Evolutionary conservation across 2,113 vertebrate species (phyloP), one percentile per base, ranked within the genome.

Genomic region (Ia io): DNA sequence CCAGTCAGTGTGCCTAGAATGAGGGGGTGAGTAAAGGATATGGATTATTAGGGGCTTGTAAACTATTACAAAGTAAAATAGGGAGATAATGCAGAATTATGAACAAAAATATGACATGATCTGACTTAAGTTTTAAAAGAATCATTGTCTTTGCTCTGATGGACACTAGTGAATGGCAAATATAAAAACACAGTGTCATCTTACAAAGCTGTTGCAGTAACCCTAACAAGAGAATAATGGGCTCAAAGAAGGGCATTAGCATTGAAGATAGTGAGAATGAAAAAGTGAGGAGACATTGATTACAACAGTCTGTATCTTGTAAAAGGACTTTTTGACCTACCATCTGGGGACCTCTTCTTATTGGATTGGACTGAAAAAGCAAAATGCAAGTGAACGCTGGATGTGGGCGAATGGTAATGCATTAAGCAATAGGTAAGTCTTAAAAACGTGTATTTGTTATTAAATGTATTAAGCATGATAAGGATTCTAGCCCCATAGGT

Each of bases 361-460:
- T 17, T 97, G 97, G 90, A 88, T 97, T 86, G 96, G 92, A 83
- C 28, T 97, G 63, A 91, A 22, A 47, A 96, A 78, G 40, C 22
- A 2, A 9, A 84, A 37, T n/a, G 25, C 2, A 65, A 47, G 12
- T 1, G 22, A 6, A n/a, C 6, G 1, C 35, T 96, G 95, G 94
- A 73, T n/a, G 8, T 94, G 95, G 96, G 35, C 61, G 18, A 40
- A 95, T 86, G 92, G 79, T 82, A 23, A 12, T 53, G 6, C 1
- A 30, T 89, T 83, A 4, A 11, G 20, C 8, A 17, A 89, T 12
- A 76, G 90, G 94, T 97, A 86, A 94, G 87, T 18, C 44, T 91
- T 89, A 47, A 11, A 74, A 53, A 14, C 9, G 8, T 51, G 40
- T 78, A 70, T 56, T 91, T 89, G 25, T 16, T 71, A 37, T 78